A percentile compares a stretch with the other conserved stretches of the same genome.
Conservation (phyloP, 2,113 vertebrate genomes). For the Vulpes vulpes region DNA sequence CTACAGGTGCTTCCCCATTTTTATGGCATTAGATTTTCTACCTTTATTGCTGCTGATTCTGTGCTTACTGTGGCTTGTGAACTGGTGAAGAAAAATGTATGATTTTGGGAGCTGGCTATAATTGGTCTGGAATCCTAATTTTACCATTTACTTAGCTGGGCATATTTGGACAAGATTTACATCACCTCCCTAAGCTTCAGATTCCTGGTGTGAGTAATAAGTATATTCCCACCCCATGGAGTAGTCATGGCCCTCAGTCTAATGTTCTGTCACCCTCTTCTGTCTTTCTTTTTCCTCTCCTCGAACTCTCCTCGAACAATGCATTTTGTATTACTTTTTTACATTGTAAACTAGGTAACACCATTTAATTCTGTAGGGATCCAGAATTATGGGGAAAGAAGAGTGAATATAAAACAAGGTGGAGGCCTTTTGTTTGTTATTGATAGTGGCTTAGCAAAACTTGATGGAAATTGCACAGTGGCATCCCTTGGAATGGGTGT, state of each 20-base stretch:
- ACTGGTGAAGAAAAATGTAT: neutral
- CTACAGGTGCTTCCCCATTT: neutral
- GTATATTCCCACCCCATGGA: neutral
- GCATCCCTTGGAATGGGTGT: neutral
- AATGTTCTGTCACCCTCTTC: neutral
- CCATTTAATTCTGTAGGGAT: slow-evolving; percentile 29
- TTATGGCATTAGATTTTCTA: neutral
- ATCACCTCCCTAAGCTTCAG: neutral
- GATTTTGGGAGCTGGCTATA: neutral
- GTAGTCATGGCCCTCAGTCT: neutral
- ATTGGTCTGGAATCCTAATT: neutral
- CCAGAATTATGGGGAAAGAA: neutral
- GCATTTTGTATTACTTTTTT: neutral
- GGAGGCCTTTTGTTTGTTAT: neutral
- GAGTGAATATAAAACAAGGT: neutral
- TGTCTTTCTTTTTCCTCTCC: neutral
- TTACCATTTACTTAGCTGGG: neutral
- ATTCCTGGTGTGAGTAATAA: neutral
- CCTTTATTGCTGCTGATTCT: neutral
- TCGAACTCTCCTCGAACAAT: neutral
- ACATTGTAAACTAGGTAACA: neutral
- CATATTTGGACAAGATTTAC: neutral
- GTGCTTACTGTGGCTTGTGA: neutral
- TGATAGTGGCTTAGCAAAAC: neutral
- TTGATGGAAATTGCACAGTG: neutral